A percentile compares a stretch with the other conserved stretches of the same genome.
phyloP scores from a whole-genome alignment of 2,888 invertebrate genomes.

The Pteria penguin region DNA sequence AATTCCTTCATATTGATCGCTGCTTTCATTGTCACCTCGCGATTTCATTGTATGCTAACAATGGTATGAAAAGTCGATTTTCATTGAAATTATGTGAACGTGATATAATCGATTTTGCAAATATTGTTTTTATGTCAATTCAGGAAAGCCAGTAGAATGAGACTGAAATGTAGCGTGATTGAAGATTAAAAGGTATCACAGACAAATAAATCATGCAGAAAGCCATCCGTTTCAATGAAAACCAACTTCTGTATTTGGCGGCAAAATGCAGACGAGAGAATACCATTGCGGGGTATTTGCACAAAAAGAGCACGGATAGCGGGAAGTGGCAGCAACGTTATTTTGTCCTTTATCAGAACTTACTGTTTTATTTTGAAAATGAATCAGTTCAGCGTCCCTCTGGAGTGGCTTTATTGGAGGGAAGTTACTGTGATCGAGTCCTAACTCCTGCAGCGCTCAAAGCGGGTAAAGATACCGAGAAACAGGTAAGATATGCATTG shows the following conservation, averaged over 20 bases:
- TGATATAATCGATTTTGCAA: not conserved
- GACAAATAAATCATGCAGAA: constrained; percentile 85
- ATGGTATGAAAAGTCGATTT: not conserved
- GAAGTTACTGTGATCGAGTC: constrained; percentile 85
- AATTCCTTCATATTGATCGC: too few species aligned
- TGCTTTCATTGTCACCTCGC: not conserved
- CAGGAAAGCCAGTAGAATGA: not conserved
- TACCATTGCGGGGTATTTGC: constrained; percentile 89
- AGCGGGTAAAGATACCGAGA: constrained; percentile 75
- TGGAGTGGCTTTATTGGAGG: constrained; percentile 91
- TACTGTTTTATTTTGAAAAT: constrained; percentile 94
- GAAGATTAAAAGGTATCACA: not conserved
- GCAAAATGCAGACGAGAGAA: constrained; percentile 92
- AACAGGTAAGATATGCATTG: constrained; percentile 68
- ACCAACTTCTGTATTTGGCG: constrained; percentile 89
- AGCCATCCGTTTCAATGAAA: constrained; percentile 90
- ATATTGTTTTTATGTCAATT: not conserved
- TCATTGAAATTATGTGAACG: not conserved
- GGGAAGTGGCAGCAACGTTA: constrained; percentile 89
- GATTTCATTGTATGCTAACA: not conserved
- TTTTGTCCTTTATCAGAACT: constrained; percentile 86
- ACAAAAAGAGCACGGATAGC: constrained; percentile 91
- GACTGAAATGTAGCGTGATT: not conserved
- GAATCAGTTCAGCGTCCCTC: constrained; percentile 89
- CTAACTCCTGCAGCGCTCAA: constrained; percentile 69